Conservation (phyloP, 2,113 vertebrate genomes). For the Pituophis catenifer region DNA sequence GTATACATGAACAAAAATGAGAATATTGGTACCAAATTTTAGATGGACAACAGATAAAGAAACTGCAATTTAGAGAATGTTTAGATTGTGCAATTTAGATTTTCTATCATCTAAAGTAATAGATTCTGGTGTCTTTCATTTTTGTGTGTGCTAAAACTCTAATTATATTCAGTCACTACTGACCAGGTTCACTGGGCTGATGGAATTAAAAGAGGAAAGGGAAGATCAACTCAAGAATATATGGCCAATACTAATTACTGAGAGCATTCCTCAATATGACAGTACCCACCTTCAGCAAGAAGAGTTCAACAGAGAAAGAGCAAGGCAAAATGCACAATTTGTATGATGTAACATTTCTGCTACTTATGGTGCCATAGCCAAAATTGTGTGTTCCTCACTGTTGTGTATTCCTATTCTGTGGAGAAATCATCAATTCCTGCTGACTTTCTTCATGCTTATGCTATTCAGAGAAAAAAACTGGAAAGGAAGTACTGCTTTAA, state of each 20-base stretch:
- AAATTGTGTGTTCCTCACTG: not conserved
- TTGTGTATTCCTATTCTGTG: not conserved
- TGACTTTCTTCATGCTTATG: slow-evolving; percentile 48
- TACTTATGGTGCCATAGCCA: not conserved
- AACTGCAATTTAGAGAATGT: not conserved
- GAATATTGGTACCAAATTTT: not conserved
- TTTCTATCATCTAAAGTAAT: not conserved
- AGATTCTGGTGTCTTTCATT: not conserved
- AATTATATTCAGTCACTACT: not conserved
- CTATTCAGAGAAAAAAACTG: not conserved
- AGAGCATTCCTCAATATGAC: not conserved
- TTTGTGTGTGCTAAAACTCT: not conserved
- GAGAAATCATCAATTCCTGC: not conserved
- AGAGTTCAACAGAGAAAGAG: not conserved
- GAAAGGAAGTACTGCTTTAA: not conserved
- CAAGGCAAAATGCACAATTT: not conserved
- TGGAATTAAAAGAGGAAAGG: not conserved
- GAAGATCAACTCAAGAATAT: not conserved
- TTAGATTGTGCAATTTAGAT: not conserved
- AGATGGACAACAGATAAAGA: not conserved
- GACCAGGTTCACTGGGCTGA: not conserved
- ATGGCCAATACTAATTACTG: not conserved
- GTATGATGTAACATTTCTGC: not conserved
- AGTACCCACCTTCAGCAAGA: not conserved
- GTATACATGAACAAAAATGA: not conserved